These are phyloP conservation scores for Lordiphosa mommai DNA, from an alignment of 1,140 invertebrate genomes.

Conservation along the genomic window DNA sequence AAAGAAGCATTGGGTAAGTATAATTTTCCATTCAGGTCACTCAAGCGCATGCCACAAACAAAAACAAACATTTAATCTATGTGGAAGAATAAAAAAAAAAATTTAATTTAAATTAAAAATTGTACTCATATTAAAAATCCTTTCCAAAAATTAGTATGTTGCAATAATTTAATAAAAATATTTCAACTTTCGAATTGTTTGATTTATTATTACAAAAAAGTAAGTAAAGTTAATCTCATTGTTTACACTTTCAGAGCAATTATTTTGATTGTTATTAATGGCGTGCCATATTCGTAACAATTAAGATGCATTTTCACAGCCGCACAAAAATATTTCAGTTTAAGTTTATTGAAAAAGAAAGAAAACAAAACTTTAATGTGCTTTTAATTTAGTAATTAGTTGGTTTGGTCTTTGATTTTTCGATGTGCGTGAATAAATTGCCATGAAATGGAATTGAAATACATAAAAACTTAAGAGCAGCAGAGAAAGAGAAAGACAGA, in stretches of 20 bases:
- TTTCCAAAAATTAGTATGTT: too few relatives aligned
- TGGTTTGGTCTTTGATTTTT: slow-evolving; percentile 31
- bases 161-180: too few relatives aligned
- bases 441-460: slow-evolving; percentile 46
- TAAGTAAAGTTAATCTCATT: slow-evolving; percentile 27
- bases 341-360: slow-evolving; percentile 13
- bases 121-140: too few relatives aligned
- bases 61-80: too few relatives aligned
- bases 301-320: slow-evolving; percentile 54
- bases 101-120: too few relatives aligned
- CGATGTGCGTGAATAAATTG: slow-evolving; percentile 29
- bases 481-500: slow-evolving; percentile 1
- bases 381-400: slow-evolving; percentile 71
- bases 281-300: slow-evolving; percentile 16
- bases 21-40: too few relatives aligned
- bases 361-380: slow-evolving; percentile 39
- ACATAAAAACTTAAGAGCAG: slow-evolving; percentile 10
- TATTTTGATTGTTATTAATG: slow-evolving; percentile 5
- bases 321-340: slow-evolving; percentile 9
- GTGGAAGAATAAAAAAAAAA: too few relatives aligned
- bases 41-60: too few relatives aligned
- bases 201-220: too few relatives aligned
- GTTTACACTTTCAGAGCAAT: slow-evolving; percentile 35
- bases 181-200: too few relatives aligned
- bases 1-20: too few relatives aligned